Evolutionary conservation across 2,113 vertebrate genomes (phyloP), one percentile per base, ranked within the genome.

Genomic region (Platichthys flesus): DNA sequence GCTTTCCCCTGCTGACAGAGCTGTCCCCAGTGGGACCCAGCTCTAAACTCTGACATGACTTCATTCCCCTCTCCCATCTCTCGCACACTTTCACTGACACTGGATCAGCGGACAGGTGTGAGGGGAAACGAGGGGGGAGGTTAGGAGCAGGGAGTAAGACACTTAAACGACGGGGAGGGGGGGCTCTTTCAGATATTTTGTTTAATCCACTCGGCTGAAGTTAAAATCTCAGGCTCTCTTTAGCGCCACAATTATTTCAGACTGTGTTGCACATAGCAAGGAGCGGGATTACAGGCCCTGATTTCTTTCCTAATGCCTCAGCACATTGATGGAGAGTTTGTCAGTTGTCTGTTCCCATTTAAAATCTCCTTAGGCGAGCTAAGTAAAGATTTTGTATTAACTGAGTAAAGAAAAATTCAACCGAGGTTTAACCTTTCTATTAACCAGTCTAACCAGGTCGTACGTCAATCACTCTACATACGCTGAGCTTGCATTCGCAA

Each of bases 61-160:
- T 83, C 87, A 86, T 67, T 21, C 76, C 68, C 67, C 54, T 71
- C 73, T 45, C 81, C 47, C 54, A n/a, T 60, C 83, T 81, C 78
- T 84, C 80, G 78, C 83, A 86, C 67, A 71, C 79, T 92, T 87
- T 89, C 84, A 87, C 80, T 76, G 89, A 88, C 86, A 90, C 86
- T 83, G 60, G 80, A 91, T 85, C 80, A 75, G 20, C 37, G 35
- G 83, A 90, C 90, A 91, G 90, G 88, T 93, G 88, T 56, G 31
- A 57, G 62, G 71, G 49, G 54, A 65, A 35, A 13, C 55, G 23
- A 52, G 72, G 52, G 56, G 70, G 52, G 59, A 35, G 26, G 24
- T 15, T 58, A 51, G 63, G 35, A 45, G 31, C 7, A 31, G n/a
- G 52, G 54, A 47, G 35, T 21, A 9, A 23, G 31, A 35, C 31